Base-by-base conservation (phyloP, 1,140 invertebrate species). In the Drosophila murphyi region DNA sequence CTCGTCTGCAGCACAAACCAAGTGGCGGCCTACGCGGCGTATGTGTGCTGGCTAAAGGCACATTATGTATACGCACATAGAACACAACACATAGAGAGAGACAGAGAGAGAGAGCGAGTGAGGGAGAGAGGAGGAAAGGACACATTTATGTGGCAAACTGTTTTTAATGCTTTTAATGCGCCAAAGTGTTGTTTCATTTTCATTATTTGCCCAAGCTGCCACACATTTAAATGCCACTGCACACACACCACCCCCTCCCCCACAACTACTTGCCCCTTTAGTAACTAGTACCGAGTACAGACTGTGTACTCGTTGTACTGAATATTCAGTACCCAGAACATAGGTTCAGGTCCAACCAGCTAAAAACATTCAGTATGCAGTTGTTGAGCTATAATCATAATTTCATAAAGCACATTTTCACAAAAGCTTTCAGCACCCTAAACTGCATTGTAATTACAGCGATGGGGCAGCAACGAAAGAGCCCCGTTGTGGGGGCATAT, bases 391-490 rank as follows among this genome's bases (percentile, higher is more conserved):
- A 89, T 89, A 89, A 89, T 89, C 85, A 89, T 89, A 89, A 89
- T 89, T 89, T 89, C 85, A 89, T 89, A 89, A 89, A 89, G 85
- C 85, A 89, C 85, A 89, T 89, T 89, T 89, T 89, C 85, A 89
- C 85, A 89, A 89, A 89, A 89, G 85, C 85, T 89, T 89, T 89
- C 85, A 89, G 81, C 78, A 81, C 85, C 85, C 85, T 89, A 89
- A 89, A 89, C 85, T 89, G 85, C 85, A 89, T 89, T 89, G 85
- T 89, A 89, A 89, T 89, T 89, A 89, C 78, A 86, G 82, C 65
- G 62, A 51, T 50, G 69, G 65, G 50, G 57, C 8, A 28, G 28
- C 5, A 20, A 20, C 20, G 20, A 20, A 20, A 20, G 20, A 20
- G 20, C 20, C 20, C 1, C 0, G 20, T 1, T 29, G 6, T 12